Evolutionary conservation across 1,140 invertebrate genomes (phyloP), one percentile per base, ranked within the genome.

Genomic region (Musca vetustissima): DNA sequence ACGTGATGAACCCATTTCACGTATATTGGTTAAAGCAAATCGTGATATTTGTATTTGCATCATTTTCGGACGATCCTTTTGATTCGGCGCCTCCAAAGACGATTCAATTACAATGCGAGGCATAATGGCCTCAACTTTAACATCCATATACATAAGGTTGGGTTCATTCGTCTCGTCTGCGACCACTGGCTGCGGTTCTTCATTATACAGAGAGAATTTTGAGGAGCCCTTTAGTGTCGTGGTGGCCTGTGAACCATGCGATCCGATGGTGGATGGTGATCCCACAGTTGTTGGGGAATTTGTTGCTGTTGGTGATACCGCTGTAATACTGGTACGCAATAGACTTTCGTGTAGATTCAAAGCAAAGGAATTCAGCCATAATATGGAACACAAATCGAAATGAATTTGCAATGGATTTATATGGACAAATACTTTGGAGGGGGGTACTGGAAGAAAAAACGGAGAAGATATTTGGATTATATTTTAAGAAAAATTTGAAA

Each of bases 361-460:
- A 50, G 89, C 86, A 83, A 98, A 98, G n/a, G 93, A 93, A 81
- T 97, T 96, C 28, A 96, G 87, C 96, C 96, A 98, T 21, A 98
- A 83, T 70, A 94, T 86, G 25, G 93, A 97, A 67, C 90, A 86
- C 57, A 91, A 85, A 83, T 98, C 96, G 72, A 98, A 90, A 70
- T 89, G 89, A 32, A 98, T 81, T 77, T 93, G 89, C 48, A 98
- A 85, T 0, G 96, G 96, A 84, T 95, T 96, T 14, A 97, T 77
- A 78, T 97, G 91, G 6, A 93, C 88, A 83, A 94, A 98, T 76
- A 97, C 88, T 82, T 97, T 97, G 36, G 95, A 92, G 57, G 94
- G 89, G 19, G 97, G 97, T 67, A 97, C 95, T 93, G 83, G 2
- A 68, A 66, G 24, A 21, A 1, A 55, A 59, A 4, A 2, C 22